A percentile compares a stretch with the other conserved stretches of the same genome.
Conservation (phyloP, 2,113 vertebrate species). For the Jaculus jaculus region DNA sequence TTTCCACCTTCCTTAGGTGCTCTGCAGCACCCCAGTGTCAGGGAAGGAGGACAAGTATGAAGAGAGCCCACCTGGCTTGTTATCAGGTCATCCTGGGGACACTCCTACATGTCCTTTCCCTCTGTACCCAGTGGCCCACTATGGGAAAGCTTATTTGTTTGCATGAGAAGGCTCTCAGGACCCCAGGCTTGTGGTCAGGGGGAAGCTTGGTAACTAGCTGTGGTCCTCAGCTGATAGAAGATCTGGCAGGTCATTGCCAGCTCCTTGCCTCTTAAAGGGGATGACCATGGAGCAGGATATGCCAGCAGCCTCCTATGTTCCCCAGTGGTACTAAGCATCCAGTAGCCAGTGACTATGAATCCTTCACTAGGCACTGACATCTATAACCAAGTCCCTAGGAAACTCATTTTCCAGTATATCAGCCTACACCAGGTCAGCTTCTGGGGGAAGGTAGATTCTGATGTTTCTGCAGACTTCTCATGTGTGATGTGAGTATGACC, state of each 20-base stretch:
- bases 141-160: background rate
- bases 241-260: no score
- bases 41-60: no score
- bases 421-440: background rate
- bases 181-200: background rate
- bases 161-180: background rate
- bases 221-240: fast-evolving
- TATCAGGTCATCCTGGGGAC: fast-evolving
- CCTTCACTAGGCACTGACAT: fast-evolving
- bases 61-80: fast-evolving
- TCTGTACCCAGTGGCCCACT: no score
- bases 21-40: no score
- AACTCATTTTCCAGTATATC: background rate
- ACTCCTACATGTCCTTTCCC: no score
- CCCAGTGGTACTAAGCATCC: fast-evolving
- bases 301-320: background rate
- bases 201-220: background rate
- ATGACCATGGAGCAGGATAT: background rate
- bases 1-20: background rate
- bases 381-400: background rate
- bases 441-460: background rate
- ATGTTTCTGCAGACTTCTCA: fast-evolving
- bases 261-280: background rate
- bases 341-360: fast-evolving
- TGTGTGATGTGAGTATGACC: fast-evolving